Evolutionary conservation across 2,888 invertebrate genomes (phyloP).

Genomic region (Cremastinae sp.): DNA sequence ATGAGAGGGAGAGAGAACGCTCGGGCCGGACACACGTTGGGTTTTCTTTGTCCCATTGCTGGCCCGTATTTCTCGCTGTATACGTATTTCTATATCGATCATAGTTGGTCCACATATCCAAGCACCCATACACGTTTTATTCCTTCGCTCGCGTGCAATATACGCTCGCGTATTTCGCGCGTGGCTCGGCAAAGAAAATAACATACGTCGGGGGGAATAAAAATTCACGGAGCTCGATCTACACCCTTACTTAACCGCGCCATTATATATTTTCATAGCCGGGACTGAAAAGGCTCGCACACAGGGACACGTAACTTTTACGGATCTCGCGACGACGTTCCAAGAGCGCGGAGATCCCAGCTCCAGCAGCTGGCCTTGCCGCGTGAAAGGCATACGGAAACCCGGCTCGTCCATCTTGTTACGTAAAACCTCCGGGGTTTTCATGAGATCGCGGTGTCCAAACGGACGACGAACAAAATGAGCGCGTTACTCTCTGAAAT

Average conservation of each 20-base stretch:
- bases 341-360: slow-evolving; percentile 59
- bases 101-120: slow-evolving; percentile 37
- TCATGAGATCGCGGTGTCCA: slow-evolving; percentile 69
- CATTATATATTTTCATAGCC: slow-evolving; percentile 24
- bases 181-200: too few relatives aligned
- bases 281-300: slow-evolving; percentile 50
- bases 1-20: neutral
- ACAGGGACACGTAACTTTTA: slow-evolving; percentile 63
- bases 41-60: slow-evolving; percentile 53
- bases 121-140: slow-evolving; percentile 19
- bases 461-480: slow-evolving; percentile 26
- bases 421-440: slow-evolving; percentile 77
- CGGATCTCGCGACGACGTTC: slow-evolving; percentile 45
- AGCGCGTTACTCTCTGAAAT: neutral
- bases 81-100: slow-evolving; percentile 52
- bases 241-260: slow-evolving; percentile 41
- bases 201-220: neutral
- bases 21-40: slow-evolving; percentile 59
- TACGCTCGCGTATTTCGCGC: neutral
- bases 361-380: slow-evolving; percentile 74
- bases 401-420: slow-evolving; percentile 78
- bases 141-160: slow-evolving; percentile 1
- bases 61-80: slow-evolving; percentile 37
- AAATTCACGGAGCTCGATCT: slow-evolving; percentile 30
- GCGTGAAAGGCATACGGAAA: slow-evolving; percentile 79